A percentile compares a stretch with the other conserved stretches of the same genome.
These are phyloP conservation scores for Anguilla marmorata DNA, from an alignment of 2,797 vertebrate species.

Conservation along the genomic window DNA sequence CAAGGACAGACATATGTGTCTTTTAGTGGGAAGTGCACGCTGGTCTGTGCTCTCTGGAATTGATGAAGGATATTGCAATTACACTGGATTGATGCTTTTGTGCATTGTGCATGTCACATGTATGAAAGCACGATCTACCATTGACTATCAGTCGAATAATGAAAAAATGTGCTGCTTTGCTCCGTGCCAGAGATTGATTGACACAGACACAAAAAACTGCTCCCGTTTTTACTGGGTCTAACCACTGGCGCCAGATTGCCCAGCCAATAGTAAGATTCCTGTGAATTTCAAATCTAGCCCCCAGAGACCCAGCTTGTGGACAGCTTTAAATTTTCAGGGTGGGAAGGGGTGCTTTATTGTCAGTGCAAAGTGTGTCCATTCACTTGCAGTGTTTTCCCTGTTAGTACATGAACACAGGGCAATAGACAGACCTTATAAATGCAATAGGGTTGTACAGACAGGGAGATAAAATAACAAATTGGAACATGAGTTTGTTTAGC, in stretches of 20 bases:
- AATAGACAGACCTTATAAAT: no score
- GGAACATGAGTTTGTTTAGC: no score
- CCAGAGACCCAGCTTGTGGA: no score
- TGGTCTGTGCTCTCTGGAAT: not conserved
- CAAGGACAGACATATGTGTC: conserved; percentile 2
- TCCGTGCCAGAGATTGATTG: not conserved
- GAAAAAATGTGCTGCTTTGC: not conserved
- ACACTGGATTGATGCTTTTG: not conserved
- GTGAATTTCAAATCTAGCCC: no score
- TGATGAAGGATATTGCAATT: not conserved
- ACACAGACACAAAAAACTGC: not conserved
- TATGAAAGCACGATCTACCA: not conserved
- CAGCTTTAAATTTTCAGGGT: no score
- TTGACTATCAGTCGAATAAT: not conserved
- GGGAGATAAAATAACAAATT: no score
- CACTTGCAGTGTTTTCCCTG: no score
- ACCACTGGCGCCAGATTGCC: not conserved
- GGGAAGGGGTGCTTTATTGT: no score
- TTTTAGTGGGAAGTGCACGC: not conserved
- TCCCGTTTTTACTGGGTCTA: not conserved
- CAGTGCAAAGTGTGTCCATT: no score
- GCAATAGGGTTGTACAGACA: no score
- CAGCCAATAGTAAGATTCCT: not conserved
- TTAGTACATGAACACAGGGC: no score
- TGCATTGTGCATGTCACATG: not conserved